Conservation (phyloP, 1,140 invertebrate genomes). For the Chironomus striatipennis region DNA sequence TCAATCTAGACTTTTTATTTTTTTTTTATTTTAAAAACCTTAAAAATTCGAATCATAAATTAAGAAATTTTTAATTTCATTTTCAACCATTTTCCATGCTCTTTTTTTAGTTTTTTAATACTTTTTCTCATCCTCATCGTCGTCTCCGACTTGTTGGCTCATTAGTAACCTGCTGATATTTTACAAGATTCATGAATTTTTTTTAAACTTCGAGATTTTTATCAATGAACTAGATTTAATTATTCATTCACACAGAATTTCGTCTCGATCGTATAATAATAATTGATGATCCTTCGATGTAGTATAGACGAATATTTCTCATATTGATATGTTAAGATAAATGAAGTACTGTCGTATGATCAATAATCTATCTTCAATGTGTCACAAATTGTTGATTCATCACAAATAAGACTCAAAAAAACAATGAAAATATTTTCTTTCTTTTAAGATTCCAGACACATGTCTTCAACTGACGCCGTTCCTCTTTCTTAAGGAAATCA, state of each 20-base stretch:
- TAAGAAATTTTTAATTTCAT: too few species aligned
- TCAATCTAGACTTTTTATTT: too few species aligned
- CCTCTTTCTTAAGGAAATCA: conserved; percentile 11
- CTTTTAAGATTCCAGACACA: background rate
- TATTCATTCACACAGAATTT: conserved; percentile 10
- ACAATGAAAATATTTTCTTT: background rate
- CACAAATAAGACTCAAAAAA: background rate
- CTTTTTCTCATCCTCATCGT: too few species aligned
- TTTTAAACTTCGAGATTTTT: background rate
- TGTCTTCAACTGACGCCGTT: conserved; percentile 12
- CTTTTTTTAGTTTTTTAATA: too few species aligned
- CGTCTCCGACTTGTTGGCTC: background rate
- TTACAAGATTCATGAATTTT: conserved; percentile 16
- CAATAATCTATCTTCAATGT: conserved; percentile 20
- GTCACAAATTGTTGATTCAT: conserved; percentile 18
- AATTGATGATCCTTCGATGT: background rate
- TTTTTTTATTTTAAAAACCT: too few species aligned
- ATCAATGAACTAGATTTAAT: conserved; percentile 23
- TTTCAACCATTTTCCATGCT: too few species aligned
- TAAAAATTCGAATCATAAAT: too few species aligned
- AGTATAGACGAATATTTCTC: background rate
- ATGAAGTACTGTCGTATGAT: background rate
- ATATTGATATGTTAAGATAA: background rate
- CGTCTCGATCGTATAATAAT: background rate
- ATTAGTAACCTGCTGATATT: conserved; percentile 21